Evolutionary conservation across 2,888 invertebrate species (phyloP).

Genomic region (Acholoe squamosa): DNA sequence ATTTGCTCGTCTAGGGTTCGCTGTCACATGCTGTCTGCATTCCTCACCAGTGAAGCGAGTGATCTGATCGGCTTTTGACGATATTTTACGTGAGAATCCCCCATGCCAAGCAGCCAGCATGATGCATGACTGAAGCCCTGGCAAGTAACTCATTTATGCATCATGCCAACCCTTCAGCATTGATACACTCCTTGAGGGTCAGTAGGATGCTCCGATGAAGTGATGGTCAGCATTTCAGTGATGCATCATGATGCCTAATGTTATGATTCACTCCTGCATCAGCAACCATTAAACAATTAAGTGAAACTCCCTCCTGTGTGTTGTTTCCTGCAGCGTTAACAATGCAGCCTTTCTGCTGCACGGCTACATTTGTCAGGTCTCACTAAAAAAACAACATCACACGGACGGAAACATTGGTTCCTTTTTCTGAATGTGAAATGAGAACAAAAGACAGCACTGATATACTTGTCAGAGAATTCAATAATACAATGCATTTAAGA

Average conservation of each 20-base stretch:
- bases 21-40: background rate
- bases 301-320: background rate
- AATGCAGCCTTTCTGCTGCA: background rate
- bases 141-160: no score
- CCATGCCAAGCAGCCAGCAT: no score
- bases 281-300: no score
- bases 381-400: background rate
- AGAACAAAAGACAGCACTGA: background rate
- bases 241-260: no score
- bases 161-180: no score
- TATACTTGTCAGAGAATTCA: no score
- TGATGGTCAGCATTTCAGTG: no score
- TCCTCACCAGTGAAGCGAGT: background rate
- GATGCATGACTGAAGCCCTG: no score
- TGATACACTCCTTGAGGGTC: no score
- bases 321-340: constrained; percentile 18
- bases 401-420: background rate
- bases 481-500: no score
- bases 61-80: constrained; percentile 7
- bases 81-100: background rate
- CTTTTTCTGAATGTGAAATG: background rate
- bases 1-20: background rate
- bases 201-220: no score
- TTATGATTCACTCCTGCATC: no score
- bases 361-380: background rate